Evolutionary conservation across 2,797 vertebrate species (phyloP).

Genomic region (Centropyge bicolor): DNA sequence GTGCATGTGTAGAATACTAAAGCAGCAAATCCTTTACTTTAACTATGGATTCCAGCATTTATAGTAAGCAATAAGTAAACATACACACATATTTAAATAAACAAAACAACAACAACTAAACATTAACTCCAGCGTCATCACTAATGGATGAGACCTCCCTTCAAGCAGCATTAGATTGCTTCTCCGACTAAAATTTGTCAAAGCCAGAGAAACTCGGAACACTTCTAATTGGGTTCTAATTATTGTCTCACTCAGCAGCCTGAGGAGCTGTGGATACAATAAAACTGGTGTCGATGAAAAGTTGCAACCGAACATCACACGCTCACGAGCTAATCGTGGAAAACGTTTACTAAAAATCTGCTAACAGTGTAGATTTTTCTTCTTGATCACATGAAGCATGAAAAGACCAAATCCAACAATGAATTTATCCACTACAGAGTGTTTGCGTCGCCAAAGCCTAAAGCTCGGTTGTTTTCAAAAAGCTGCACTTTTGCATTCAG

Average conservation of each 20-base stretch:
- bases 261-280: not conserved
- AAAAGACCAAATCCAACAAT: conserved; percentile 1
- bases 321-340: not conserved
- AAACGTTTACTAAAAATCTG: not conserved
- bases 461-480: too few species aligned
- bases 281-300: too few species aligned
- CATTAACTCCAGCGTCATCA: not conserved
- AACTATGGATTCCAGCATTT: not conserved
- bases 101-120: not conserved
- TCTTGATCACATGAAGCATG: not conserved
- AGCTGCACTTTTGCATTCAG: not conserved
- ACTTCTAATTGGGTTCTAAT: not conserved
- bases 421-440: not conserved
- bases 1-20: not conserved
- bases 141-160: conserved; percentile 1
- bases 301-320: not conserved
- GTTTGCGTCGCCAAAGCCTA: not conserved
- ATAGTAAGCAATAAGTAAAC: not conserved
- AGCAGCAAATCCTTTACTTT: not conserved
- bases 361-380: not conserved
- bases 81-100: not conserved
- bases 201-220: not conserved
- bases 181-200: not conserved
- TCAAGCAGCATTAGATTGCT: not conserved
- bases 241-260: not conserved